Percentiles rank a stretch among this genome's conserved stretches.
Conservation (phyloP, 1,140 invertebrate genomes). For the Drosophila takahashii region DNA sequence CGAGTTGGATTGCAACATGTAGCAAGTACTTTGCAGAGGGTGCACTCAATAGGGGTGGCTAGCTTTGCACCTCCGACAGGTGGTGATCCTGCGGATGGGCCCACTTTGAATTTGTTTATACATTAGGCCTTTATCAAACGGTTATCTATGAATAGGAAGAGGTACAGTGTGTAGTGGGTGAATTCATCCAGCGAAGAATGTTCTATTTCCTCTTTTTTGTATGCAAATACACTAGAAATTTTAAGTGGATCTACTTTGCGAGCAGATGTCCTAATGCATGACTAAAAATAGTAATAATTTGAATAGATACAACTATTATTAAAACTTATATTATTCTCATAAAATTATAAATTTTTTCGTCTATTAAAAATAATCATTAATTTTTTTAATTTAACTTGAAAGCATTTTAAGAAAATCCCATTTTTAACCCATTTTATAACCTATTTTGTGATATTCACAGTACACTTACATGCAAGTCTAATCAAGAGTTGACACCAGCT, state of each 20-base stretch:
- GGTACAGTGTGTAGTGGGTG: conserved; percentile 36
- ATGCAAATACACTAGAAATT: not conserved
- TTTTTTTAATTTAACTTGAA: not conserved
- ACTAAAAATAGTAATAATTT: not conserved
- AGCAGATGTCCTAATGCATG: conserved; percentile 1
- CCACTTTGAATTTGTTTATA: conserved; percentile 62
- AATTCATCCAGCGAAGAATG: not conserved
- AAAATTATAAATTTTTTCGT: too few species aligned
- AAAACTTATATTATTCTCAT: too few species aligned
- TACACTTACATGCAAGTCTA: not conserved
- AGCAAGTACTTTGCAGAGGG: conserved; percentile 18
- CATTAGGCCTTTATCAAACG: conserved; percentile 57
- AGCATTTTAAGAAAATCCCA: not conserved
- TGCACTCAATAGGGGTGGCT: conserved; percentile 57
- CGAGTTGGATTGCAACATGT: conserved; percentile 53
- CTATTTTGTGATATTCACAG: not conserved
- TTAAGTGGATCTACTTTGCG: not conserved
- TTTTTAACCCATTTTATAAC: not conserved
- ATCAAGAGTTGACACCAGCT: conserved; percentile 22
- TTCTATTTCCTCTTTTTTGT: not conserved
- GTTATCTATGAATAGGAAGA: conserved; percentile 30
- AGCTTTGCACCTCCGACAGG: conserved; percentile 61
- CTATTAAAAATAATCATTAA: too few species aligned
- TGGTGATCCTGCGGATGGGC: conserved; percentile 39
- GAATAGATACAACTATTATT: too few species aligned